Evolutionary conservation across 2,113 vertebrate genomes (phyloP), one percentile per base, ranked within the genome.

Genomic region (Ailuropoda melanoleuca): DNA sequence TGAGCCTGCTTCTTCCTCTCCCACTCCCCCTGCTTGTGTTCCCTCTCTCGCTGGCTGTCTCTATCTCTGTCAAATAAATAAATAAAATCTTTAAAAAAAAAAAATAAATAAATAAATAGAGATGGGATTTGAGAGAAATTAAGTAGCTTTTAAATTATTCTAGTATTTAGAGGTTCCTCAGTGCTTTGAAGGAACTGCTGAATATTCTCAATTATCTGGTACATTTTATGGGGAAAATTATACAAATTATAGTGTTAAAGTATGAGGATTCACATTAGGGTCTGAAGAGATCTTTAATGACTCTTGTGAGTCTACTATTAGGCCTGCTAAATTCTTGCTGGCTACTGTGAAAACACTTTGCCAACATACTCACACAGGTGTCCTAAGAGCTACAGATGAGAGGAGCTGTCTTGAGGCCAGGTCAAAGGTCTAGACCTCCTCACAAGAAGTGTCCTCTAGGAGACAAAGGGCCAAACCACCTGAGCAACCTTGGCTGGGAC

Each of bases 121-220:
- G 56, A 64, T 85, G n/a, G 83, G 55, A 95, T 50, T n/a, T 68
- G 21, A 48, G 39, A 75, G 12, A 93, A 85, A 74, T 56, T 24
- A 81, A 85, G 31, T n/a, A 68, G 29, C 58, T 93, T 86, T 93
- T 55, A 97, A 91, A 97, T 91, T 74, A 74, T 39, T 81, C 80
- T 68, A 80, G 14, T 55, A 84, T 14, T 80, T 50, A 86, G 8
- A 84, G 29, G 70, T 68, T 72, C 29, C 87, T 31, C 24, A 68
- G n/a, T 62, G 15, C 19, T 72, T 83, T 74, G 18, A 91, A 88
- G 31, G n/a, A n/a, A 90, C 46, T 80, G 29, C 6, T 88, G 26
- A 82, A 39, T 64, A 70, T 75, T 95, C 87, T 95, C 46, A 81
- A 34, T 75, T 86, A 75, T 18, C 58, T 39, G 18, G 43, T 29